These are phyloP conservation scores for Atta cephalotes DNA, from an alignment of 1,140 invertebrate genomes.

Conservation along the genomic window DNA sequence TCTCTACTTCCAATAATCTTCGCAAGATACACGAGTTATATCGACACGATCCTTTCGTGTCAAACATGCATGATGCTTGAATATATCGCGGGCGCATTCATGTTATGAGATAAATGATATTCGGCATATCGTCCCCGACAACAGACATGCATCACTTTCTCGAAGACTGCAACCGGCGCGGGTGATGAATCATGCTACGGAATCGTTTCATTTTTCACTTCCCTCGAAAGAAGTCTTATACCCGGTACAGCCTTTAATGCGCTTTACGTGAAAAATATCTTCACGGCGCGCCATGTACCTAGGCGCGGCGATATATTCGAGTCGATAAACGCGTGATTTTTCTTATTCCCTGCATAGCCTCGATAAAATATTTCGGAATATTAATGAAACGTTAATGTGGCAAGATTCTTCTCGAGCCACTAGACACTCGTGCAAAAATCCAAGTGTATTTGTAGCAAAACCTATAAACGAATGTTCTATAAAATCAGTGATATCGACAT, in stretches of 20 bases:
- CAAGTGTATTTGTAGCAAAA: no score
- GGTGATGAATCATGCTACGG: constrained; percentile 70
- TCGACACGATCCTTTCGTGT: constrained; percentile 21
- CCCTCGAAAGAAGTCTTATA: constrained; percentile 49
- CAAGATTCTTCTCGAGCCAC: constrained; percentile 27
- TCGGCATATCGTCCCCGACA: constrained; percentile 68
- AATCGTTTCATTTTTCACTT: constrained; percentile 76
- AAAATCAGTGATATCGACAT: background rate
- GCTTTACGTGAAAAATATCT: constrained; percentile 40
- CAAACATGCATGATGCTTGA: constrained; percentile 49
- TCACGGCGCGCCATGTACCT: constrained; percentile 19
- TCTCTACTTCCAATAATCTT: background rate
- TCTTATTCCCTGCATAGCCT: background rate
- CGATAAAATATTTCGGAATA: constrained; percentile 21
- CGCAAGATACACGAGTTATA: constrained; percentile 18
- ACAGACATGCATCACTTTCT: constrained; percentile 71
- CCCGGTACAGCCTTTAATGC: constrained; percentile 42
- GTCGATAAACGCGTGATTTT: constrained; percentile 44
- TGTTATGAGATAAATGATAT: constrained; percentile 61
- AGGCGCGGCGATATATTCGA: constrained; percentile 47
- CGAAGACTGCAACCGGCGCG: constrained; percentile 65
- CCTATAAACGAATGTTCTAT: background rate
- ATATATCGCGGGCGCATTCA: constrained; percentile 56
- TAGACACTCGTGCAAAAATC: background rate
- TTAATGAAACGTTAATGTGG: constrained; percentile 35